Evolutionary conservation across 2,797 vertebrate genomes (phyloP).

Genomic region (Oreochromis grahami): DNA sequence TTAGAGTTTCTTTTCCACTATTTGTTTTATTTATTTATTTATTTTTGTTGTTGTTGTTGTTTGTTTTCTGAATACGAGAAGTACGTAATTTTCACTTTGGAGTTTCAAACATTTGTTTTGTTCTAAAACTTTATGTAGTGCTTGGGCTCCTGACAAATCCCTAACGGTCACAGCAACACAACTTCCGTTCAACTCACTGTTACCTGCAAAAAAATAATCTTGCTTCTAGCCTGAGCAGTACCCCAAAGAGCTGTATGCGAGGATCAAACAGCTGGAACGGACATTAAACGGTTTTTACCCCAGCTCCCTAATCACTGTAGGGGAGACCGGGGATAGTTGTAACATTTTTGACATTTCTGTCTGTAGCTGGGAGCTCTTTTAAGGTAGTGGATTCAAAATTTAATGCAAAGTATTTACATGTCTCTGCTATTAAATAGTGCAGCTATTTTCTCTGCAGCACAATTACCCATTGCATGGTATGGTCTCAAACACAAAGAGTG

Average conservation of each 20-base stretch:
- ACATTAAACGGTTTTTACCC: neutral
- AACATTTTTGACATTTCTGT: too few relatives aligned
- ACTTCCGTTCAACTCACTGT: neutral
- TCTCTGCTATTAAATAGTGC: too few relatives aligned
- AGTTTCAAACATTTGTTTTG: neutral
- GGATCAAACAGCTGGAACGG: neutral
- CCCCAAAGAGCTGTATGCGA: neutral
- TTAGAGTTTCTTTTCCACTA: neutral
- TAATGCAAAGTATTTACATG: too few relatives aligned
- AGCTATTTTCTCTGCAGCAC: too few relatives aligned
- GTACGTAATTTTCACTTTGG: neutral
- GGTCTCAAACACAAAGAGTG: too few relatives aligned
- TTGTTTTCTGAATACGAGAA: neutral
- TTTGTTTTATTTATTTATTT: neutral
- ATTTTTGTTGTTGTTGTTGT: too few relatives aligned
- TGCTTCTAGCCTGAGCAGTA: neutral
- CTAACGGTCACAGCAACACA: neutral
- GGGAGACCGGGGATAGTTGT: too few relatives aligned
- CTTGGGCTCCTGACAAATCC: neutral
- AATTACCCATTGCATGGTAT: too few relatives aligned
- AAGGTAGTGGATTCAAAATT: too few relatives aligned
- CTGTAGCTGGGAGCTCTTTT: too few relatives aligned
- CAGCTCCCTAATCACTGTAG: neutral
- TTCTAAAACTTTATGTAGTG: neutral
- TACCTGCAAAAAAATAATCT: neutral